These are phyloP conservation scores for Eulemur rufifrons DNA, from an alignment of 2,113 vertebrate species.

Conservation along the genomic window DNA sequence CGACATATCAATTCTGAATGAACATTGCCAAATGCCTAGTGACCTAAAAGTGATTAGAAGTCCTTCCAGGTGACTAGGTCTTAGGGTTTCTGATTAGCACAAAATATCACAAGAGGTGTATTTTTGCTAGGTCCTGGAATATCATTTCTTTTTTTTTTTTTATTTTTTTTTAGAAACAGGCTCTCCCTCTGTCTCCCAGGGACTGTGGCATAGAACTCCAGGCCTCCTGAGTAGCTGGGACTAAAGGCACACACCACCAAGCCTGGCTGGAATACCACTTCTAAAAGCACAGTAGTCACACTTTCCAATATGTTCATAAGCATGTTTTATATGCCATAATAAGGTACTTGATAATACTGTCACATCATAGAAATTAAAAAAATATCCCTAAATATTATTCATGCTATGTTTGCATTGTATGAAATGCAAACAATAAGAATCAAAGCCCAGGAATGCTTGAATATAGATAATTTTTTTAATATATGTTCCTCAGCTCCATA, in stretches of 20 bases:
- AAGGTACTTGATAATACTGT: conserved; percentile 51
- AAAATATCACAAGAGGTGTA: not conserved
- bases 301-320: conserved; percentile 20
- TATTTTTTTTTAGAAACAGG: too few relatives aligned
- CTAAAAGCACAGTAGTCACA: not conserved
- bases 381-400: conserved; percentile 67
- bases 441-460: not conserved
- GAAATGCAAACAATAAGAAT: conserved; percentile 65
- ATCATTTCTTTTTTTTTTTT: not conserved
- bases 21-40: not conserved
- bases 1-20: not conserved
- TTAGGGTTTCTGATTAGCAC: not conserved
- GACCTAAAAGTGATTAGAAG: not conserved
- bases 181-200: too few relatives aligned
- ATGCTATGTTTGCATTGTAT: conserved; percentile 38
- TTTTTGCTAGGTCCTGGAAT: not conserved
- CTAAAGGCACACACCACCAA: too few relatives aligned
- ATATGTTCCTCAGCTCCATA: not conserved
- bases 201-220: too few relatives aligned
- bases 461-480: conserved; percentile 17
- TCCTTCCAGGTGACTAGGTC: not conserved
- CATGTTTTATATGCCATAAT: conserved; percentile 27
- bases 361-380: conserved; percentile 42
- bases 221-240: too few relatives aligned
- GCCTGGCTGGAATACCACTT: not conserved